Evolutionary conservation across 2,113 vertebrate genomes (phyloP).

Genomic region (Charina bottae): DNA sequence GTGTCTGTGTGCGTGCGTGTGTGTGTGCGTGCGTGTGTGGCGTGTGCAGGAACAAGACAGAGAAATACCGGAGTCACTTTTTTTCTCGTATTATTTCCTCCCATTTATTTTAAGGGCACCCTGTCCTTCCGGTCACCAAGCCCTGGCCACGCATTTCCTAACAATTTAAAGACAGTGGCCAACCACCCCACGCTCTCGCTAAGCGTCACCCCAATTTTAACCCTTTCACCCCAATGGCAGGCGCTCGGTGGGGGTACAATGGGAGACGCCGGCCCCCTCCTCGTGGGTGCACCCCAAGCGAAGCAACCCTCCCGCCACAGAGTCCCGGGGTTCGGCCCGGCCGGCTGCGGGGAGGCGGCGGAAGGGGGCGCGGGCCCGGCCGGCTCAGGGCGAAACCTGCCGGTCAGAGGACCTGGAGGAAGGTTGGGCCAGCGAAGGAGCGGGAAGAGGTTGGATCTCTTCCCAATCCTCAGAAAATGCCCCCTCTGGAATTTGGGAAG

Average conservation of each 20-base stretch:
- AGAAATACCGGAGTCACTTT: not conserved
- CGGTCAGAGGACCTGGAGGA: too few species aligned
- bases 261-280: not conserved
- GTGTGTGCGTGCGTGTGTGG: too few species aligned
- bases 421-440: constrained; percentile 6
- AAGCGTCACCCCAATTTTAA: not conserved
- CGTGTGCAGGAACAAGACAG: not conserved
- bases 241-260: not conserved
- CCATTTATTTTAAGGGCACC: not conserved
- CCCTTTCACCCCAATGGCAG: not conserved
- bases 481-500: too few species aligned
- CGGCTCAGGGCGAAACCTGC: not conserved
- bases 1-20: too few species aligned
- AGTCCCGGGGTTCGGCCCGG: not conserved
- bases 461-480: too few species aligned
- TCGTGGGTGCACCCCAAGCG: not conserved
- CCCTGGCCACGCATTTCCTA: too few species aligned
- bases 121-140: too few species aligned
- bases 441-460: not conserved
- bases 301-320: not conserved
- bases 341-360: not conserved
- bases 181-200: too few species aligned
- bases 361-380: too few species aligned
- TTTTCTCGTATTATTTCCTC: not conserved
- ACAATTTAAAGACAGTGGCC: too few species aligned